Percentiles rank a stretch among this genome's conserved stretches.
These are phyloP conservation scores for Pomacea canaliculata DNA, from an alignment of 2,888 invertebrate species.

Conservation along the genomic window DNA sequence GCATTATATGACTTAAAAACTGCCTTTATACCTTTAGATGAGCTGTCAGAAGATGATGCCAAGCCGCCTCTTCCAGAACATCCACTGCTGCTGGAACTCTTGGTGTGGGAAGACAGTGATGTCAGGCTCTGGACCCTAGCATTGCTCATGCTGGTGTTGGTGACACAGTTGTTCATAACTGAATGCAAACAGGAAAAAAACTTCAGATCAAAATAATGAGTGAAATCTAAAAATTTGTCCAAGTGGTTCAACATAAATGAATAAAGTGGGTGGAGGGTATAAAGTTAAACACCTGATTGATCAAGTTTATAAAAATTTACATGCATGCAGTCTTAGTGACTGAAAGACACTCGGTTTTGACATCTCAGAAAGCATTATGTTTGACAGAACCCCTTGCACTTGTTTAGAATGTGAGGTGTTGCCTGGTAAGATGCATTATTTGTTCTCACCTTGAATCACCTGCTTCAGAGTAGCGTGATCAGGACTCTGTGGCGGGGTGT, in stretches of 20 bases:
- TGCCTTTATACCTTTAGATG: not conserved
- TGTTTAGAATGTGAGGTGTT: too few relatives aligned
- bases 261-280: too few relatives aligned
- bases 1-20: too few relatives aligned
- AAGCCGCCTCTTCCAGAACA: constrained; percentile 23
- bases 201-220: too few relatives aligned
- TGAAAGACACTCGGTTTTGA: too few relatives aligned
- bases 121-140: constrained; percentile 53
- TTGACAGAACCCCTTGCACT: too few relatives aligned
- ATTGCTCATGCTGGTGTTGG: constrained; percentile 55
- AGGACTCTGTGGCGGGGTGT: constrained; percentile 45
- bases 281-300: too few relatives aligned
- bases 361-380: too few relatives aligned
- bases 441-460: constrained; percentile 54
- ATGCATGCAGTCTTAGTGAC: too few relatives aligned
- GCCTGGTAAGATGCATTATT: not conserved
- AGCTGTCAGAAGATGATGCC: constrained; percentile 12
- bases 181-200: not conserved
- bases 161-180: constrained; percentile 48
- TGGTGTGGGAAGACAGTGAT: constrained; percentile 48
- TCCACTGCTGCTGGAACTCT: constrained; percentile 26
- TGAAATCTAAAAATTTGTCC: too few relatives aligned
- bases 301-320: too few relatives aligned
- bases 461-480: constrained; percentile 58
- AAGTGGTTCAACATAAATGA: too few relatives aligned